phyloP scores from a whole-genome alignment of 2,888 invertebrate genomes.

The Heliconius sara region DNA sequence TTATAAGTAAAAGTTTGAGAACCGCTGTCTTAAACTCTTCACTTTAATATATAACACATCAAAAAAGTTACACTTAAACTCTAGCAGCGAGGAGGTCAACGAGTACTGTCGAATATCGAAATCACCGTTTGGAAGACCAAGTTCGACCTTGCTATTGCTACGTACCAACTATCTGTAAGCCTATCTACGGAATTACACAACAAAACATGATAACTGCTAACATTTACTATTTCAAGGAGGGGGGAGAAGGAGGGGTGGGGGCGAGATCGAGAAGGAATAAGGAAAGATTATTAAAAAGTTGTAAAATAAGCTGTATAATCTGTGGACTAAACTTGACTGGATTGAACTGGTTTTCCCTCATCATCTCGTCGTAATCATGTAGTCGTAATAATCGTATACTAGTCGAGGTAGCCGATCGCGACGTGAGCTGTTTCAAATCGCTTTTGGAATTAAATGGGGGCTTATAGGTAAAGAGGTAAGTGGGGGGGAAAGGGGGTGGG shows the following conservation, averaged over 20 bases:
- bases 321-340: background rate
- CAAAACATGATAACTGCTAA: too few relatives aligned
- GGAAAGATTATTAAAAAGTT: background rate
- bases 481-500: too few relatives aligned
- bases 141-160: slow-evolving; percentile 31
- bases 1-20: slow-evolving; percentile 2
- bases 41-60: slow-evolving; percentile 22
- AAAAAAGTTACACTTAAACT: slow-evolving; percentile 20
- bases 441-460: background rate
- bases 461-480: too few relatives aligned
- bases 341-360: background rate
- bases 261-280: too few relatives aligned
- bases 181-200: background rate
- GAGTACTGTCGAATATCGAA: slow-evolving; percentile 26
- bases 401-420: slow-evolving; percentile 26
- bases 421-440: background rate
- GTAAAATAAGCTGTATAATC: background rate
- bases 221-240: too few relatives aligned
- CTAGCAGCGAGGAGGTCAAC: slow-evolving; percentile 25
- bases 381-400: slow-evolving; percentile 30
- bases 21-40: slow-evolving; percentile 18
- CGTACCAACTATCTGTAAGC: background rate
- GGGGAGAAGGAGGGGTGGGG: background rate
- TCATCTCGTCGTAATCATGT: background rate
- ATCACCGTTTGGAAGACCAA: slow-evolving; percentile 35